Percentiles rank a stretch among this genome's conserved stretches.
Conservation (phyloP, 2,113 vertebrate species). For the Plectropomus leopardus region DNA sequence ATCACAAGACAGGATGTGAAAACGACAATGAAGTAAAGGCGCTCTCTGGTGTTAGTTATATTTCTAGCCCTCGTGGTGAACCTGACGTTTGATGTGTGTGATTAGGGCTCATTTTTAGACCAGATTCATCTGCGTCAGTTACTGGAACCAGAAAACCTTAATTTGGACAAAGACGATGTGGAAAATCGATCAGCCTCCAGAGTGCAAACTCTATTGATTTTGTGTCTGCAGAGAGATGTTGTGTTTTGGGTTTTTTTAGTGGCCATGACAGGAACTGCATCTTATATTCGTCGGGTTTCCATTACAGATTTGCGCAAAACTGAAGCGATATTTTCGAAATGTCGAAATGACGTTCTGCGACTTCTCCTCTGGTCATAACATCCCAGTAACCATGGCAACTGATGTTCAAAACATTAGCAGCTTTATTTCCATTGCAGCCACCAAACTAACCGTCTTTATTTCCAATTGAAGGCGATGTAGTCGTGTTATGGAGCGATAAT, state of each 20-base stretch:
- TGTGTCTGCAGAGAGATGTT: neutral
- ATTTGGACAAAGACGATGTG: neutral
- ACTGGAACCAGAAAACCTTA: neutral
- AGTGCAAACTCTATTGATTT: neutral
- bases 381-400: too few species aligned
- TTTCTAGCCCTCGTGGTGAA: neutral
- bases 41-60: neutral
- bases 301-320: too few species aligned
- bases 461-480: too few species aligned
- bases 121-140: neutral
- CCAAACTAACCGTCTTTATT: too few species aligned
- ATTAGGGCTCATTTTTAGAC: neutral
- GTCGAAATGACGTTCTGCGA: too few species aligned
- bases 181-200: neutral
- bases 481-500: too few species aligned
- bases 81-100: neutral
- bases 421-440: too few species aligned
- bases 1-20: constrained; percentile 22
- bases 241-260: neutral
- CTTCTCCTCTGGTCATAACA: too few species aligned
- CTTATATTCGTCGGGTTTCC: too few species aligned
- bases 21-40: neutral
- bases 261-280: neutral
- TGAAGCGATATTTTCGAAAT: too few species aligned
- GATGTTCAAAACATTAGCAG: too few species aligned